Conservation (phyloP, 2,888 invertebrate genomes). For the Cataglyphis livida region DNA sequence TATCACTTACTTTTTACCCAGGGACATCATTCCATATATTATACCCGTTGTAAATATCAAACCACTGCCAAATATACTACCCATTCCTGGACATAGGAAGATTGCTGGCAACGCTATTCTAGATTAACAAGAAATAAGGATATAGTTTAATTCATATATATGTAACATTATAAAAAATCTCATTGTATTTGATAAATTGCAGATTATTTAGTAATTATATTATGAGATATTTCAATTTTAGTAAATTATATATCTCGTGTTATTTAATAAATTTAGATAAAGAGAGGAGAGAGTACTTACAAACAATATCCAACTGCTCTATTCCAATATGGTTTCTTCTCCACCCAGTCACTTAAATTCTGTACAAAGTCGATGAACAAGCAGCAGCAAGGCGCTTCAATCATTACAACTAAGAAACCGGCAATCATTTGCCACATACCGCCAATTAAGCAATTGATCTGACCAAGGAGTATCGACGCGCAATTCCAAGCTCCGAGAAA, state of each 20-base stretch:
- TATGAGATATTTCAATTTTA: too few species aligned
- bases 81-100: slow-evolving; percentile 91
- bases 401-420: slow-evolving; percentile 94
- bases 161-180: neutral
- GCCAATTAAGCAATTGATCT: slow-evolving; percentile 90
- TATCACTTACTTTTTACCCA: slow-evolving; percentile 96
- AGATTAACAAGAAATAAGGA: slow-evolving; percentile 75
- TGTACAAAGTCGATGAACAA: slow-evolving; percentile 98
- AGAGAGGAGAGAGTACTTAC: slow-evolving; percentile 88
- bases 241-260: too few species aligned
- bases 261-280: neutral
- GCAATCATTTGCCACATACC: slow-evolving; percentile 96
- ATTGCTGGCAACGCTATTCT: slow-evolving; percentile 94
- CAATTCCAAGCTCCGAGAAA: slow-evolving; percentile 93
- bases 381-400: slow-evolving; percentile 99
- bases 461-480: slow-evolving; percentile 88
- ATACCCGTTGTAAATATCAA: slow-evolving; percentile 95
- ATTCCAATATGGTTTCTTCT: slow-evolving; percentile 95
- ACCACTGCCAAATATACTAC: slow-evolving; percentile 94
- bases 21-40: slow-evolving; percentile 97
- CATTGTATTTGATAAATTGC: neutral
- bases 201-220: too few species aligned
- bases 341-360: slow-evolving; percentile 93
- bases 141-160: neutral
- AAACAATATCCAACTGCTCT: slow-evolving; percentile 94